Conservation (phyloP, 2,888 invertebrate species). For the Drosophila austrosaltans region DNA sequence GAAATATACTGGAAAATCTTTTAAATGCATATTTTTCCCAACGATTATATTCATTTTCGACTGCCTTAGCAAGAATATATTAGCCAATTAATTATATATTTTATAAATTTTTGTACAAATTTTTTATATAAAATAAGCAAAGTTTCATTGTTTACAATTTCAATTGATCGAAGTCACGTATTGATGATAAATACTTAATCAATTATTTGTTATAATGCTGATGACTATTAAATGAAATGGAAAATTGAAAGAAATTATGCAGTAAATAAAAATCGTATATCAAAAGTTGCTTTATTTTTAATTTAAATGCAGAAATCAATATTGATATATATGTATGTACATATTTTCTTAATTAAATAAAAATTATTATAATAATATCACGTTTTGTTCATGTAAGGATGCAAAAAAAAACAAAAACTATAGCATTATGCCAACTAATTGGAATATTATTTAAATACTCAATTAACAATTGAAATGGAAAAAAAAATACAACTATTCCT, state of each 20-base stretch:
- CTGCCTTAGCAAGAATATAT: too few relatives aligned
- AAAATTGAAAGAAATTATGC: constrained; percentile 21
- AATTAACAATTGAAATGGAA: constrained; percentile 44
- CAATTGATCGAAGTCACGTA: constrained; percentile 50
- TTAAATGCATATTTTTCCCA: too few relatives aligned
- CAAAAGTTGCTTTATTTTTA: constrained; percentile 26
- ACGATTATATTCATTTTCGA: too few relatives aligned
- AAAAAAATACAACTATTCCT: not conserved
- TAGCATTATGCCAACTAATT: constrained; percentile 6
- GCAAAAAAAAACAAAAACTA: not conserved
- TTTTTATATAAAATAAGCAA: too few relatives aligned
- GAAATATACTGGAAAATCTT: too few relatives aligned
- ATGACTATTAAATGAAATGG: constrained; percentile 23
- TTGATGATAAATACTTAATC: constrained; percentile 26
- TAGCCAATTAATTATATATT: too few relatives aligned
- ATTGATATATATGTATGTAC: constrained; percentile 1
- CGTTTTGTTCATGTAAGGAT: not conserved
- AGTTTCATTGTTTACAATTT: not conserved
- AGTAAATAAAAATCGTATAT: constrained; percentile 25
- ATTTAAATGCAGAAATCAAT: constrained; percentile 26
- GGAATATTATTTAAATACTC: constrained; percentile 50
- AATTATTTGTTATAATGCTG: constrained; percentile 26
- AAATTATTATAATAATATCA: not conserved
- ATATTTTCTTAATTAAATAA: constrained; percentile 42
- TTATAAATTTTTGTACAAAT: too few relatives aligned